A percentile compares a stretch with the other conserved stretches of the same genome.
Evolutionary conservation across 2,888 invertebrate species (phyloP).

Genomic region (Agonopterix subpropinquella): DNA sequence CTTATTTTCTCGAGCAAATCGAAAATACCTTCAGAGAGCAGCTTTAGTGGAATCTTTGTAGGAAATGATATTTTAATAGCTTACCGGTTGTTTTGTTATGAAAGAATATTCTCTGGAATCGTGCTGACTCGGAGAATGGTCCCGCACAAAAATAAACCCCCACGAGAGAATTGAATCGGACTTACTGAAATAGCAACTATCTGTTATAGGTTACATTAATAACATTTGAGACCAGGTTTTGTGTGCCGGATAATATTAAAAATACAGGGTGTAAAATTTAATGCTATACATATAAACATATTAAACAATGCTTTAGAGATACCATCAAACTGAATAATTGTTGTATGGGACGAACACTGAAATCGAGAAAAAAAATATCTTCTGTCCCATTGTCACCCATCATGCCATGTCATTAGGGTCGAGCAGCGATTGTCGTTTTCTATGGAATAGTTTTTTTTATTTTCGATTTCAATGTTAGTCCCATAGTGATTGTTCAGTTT

Average conservation of each 20-base stretch:
- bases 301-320: no score
- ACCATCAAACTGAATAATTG: no score
- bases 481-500: no score
- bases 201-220: background rate
- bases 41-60: background rate
- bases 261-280: background rate
- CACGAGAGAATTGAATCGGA: slow-evolving; percentile 1
- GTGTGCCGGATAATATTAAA: background rate
- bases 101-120: background rate
- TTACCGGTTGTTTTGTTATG: background rate
- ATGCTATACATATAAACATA: no score
- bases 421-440: no score
- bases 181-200: slow-evolving; percentile 4
- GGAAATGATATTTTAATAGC: background rate
- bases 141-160: slow-evolving; percentile 1
- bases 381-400: no score
- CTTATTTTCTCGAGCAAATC: no score
- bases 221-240: background rate
- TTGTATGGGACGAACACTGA: no score
- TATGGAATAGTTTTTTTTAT: no score
- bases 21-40: background rate
- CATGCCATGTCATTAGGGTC: no score
- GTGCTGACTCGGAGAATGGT: background rate
- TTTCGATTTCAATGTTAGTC: no score
- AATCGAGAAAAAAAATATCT: no score